Evolutionary conservation across 1,140 invertebrate species (phyloP), one percentile per base, ranked within the genome.

Genomic region (Drosophila watanabei): DNA sequence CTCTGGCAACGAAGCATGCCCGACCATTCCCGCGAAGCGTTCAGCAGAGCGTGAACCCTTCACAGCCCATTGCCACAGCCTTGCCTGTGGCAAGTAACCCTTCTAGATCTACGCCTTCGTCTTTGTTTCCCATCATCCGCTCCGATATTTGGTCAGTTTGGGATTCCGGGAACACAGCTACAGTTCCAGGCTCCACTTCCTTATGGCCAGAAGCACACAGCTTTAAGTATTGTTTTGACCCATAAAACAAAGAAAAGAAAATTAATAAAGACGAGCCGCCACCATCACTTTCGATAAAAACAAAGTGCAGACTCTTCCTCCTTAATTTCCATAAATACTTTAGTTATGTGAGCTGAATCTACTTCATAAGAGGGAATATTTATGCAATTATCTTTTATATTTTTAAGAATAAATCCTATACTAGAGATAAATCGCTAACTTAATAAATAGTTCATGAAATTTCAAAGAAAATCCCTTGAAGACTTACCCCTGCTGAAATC

Each of bases 31-130:
- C 72, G 49, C 64, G 82, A 84, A 85, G 60, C 82, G 82, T 66
- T 77, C 82, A 78, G 56, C 82, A 52, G 79, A 69, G 72, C 82
- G 41, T 85, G 56, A 84, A 85, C 52, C 52, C 30, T 77, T 77
- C 35, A 76, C 77, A 63, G 43, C 39, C 66, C 59, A 83, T 64
- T 75, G 69, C 71, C 73, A 73, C 20, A 30, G 52, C 35, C 11
- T 35, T 20, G 65, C 35, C 52, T 10, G 8, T 24, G 35, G 33
- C 2, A 52, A 28, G 20, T 39, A 68, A 62, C 37, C 63, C 63
- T 33, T 65, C 28, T 41, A n/a, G 35, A 57, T 16, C 61, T 6
- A 20, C 41, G 24, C 18, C 33, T 62, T 13, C 28, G 16, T 1
- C 16, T 60, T 11, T 32, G 1, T 30, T 61, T 13, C 28, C 3